phyloP scores from a whole-genome alignment of 2,797 vertebrate genomes.

The Sebastes trivittatus region DNA sequence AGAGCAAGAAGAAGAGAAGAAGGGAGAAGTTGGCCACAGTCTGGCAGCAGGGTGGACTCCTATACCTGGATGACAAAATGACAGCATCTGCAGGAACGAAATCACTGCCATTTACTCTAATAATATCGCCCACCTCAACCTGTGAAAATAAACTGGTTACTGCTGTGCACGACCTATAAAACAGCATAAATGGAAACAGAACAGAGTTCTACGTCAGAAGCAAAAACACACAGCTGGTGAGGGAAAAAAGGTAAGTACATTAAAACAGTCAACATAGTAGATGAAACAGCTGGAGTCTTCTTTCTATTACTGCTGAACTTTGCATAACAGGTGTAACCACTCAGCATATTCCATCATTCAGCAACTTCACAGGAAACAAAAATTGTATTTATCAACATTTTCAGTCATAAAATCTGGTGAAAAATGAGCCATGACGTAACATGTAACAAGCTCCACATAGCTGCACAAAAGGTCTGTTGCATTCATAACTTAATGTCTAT shows the following conservation, averaged over 20 bases:
- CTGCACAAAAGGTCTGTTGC: not conserved
- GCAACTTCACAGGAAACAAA: not conserved
- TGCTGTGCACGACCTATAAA: constrained; percentile 65
- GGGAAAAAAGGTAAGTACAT: constrained; percentile 2
- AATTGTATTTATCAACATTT: not conserved
- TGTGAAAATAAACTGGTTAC: constrained; percentile 93
- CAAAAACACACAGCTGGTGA: constrained; percentile 21
- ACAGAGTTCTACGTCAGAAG: not conserved
- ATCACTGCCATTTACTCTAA: constrained; percentile 98
- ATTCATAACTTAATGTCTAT: not conserved
- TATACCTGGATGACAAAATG: constrained; percentile 98
- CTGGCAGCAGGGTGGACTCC: constrained; percentile 84
- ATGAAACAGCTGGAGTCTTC: constrained; percentile 16
- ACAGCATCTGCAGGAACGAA: constrained; percentile 96
- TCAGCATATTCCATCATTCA: constrained; percentile 1
- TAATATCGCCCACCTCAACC: constrained; percentile 97
- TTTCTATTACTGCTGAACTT: constrained; percentile 17
- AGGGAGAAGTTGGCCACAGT: constrained; percentile 83
- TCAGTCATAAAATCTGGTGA: not conserved
- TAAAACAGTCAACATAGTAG: not conserved
- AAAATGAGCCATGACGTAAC: not conserved
- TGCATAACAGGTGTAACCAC: not conserved
- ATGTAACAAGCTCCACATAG: not conserved
- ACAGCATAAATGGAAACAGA: constrained; percentile 27
- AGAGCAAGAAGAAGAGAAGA: constrained; percentile 55